Evolutionary conservation across 2,888 invertebrate species (phyloP), one percentile per base, ranked within the genome.

Genomic region (Agrotis segetum): DNA sequence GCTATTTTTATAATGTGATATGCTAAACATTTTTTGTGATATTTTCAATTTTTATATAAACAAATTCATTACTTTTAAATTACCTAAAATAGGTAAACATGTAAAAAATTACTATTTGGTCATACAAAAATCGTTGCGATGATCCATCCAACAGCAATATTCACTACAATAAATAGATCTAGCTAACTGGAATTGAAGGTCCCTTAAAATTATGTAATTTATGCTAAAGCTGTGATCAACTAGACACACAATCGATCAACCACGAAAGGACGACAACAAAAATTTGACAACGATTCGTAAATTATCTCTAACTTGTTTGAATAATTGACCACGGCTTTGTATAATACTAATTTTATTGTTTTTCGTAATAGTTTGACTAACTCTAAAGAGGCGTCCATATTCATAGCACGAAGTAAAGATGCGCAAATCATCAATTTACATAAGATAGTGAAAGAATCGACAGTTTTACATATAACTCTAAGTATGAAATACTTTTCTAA

Each of bases 181-280:
- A 96, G 92, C 95, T 96, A 96, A 95, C 91, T 95, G 96, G 96
- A 96, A 96, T 95, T 96, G 92, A 95, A 96, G 96, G 96, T 96
- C 96, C 96, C 96, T 96, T 96, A 96, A 93, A 95, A 96, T 95
- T 96, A 96, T 94, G 93, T 94, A 94, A 92, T 92, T 93, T 92
- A 93, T 92, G 88, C 88, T 88, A 91, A 93, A 94, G 92, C 94
- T 86, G 94, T 94, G 95, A 92, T 95, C 95, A 96, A 95, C 88
- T 93, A 94, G 83, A 90, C 92, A 90, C 84, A 87, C 88, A 83
- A 82, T 73, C 24, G 62, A 69, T 82, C 61, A 80, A 82, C 79
- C 79, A 77, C 79, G 71, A 83, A 78, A 49, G 56, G 70, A 73
- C 69, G 72, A 80, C 66, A 78, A 74, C 68, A 69, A 73, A 71